phyloP scores from a whole-genome alignment of 1,140 invertebrate genomes.

The Parapsyche elsis region DNA sequence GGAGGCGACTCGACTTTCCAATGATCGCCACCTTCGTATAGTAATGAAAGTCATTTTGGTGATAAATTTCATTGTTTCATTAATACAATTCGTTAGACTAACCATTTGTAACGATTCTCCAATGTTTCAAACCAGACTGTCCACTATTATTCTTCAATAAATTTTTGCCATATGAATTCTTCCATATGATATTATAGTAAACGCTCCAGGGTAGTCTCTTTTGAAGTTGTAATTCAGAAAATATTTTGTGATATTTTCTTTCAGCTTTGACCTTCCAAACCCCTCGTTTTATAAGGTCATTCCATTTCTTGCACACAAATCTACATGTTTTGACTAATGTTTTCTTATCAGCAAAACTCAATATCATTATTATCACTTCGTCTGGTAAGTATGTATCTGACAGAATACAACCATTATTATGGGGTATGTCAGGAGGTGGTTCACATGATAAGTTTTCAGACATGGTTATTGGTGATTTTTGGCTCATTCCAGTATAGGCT shows the following conservation, averaged over 20 bases:
- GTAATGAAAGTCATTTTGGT: neutral
- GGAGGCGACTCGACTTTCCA: conserved; percentile 60
- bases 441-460: neutral
- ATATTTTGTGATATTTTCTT: conserved; percentile 20
- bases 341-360: conserved; percentile 44
- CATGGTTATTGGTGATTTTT: neutral
- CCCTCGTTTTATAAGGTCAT: conserved; percentile 35
- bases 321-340: conserved; percentile 24
- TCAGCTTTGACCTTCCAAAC: conserved; percentile 53
- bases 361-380: conserved; percentile 45
- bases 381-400: conserved; percentile 36
- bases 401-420: conserved; percentile 47
- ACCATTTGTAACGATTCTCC: conserved; percentile 58
- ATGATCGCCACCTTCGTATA: conserved; percentile 58
- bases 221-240: conserved; percentile 12
- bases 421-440: neutral
- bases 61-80: neutral
- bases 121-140: conserved; percentile 58
- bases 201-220: conserved; percentile 49
- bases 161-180: conserved; percentile 59
- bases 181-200: conserved; percentile 58
- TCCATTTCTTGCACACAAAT: conserved; percentile 46
- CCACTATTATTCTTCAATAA: conserved; percentile 62
- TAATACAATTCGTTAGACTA: neutral
- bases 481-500: no score